Evolutionary conservation across 2,888 invertebrate genomes (phyloP).

Genomic region (Odiellus spinosus): DNA sequence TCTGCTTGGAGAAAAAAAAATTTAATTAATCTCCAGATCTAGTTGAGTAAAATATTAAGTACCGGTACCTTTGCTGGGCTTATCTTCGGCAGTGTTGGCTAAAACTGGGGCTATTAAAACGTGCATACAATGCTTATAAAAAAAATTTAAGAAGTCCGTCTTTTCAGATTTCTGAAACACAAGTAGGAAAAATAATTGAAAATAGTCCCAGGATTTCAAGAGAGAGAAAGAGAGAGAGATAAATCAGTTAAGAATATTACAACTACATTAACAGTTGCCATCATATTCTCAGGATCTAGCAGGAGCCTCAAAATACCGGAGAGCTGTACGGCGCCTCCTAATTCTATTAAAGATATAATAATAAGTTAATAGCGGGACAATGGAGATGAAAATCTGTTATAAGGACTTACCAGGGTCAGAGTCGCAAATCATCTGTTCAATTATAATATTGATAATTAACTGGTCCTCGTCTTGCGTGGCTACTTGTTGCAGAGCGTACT

Average conservation of each 20-base stretch:
- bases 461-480: conserved; percentile 85
- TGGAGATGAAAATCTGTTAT: too few species aligned
- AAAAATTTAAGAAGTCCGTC: conserved; percentile 93
- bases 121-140: conserved; percentile 96
- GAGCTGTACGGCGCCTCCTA: conserved; percentile 92
- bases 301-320: conserved; percentile 84
- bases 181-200: conserved; percentile 4
- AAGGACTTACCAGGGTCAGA: conserved; percentile 60
- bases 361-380: conserved; percentile 3
- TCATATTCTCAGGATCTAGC: conserved; percentile 95
- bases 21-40: conserved; percentile 3
- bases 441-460: conserved; percentile 73
- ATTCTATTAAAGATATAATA: conserved; percentile 39
- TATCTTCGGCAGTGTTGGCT: conserved; percentile 77
- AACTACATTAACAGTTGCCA: conserved; percentile 57
- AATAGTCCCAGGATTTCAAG: too few species aligned
- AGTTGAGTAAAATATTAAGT: neutral
- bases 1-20: conserved; percentile 37
- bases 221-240: neutral
- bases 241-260: neutral
- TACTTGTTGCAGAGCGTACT: conserved; percentile 86
- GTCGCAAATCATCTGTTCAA: conserved; percentile 95
- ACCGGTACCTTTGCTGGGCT: conserved; percentile 56
- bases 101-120: conserved; percentile 89
- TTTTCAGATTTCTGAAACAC: conserved; percentile 67